A percentile compares a stretch with the other conserved stretches of the same genome.
Conservation (phyloP, 2,888 invertebrate species). For the Asteroscopus sphinx region DNA sequence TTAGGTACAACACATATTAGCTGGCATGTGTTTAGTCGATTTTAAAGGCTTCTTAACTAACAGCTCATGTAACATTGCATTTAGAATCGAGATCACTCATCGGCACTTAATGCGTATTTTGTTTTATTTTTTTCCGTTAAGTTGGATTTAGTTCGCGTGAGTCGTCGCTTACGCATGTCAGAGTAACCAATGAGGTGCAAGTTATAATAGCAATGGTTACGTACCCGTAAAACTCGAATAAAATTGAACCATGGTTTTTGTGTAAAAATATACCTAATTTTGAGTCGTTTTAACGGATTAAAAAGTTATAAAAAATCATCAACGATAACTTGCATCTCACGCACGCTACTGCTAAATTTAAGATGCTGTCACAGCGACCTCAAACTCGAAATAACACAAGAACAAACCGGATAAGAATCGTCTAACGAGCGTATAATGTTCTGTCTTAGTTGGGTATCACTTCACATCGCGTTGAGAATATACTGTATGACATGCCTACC, state of each 20-base stretch:
- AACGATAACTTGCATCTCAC: conserved; percentile 58
- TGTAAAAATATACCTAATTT: too few species aligned
- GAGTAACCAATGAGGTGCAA: conserved; percentile 57
- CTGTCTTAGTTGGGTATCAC: conserved; percentile 11
- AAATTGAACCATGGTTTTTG: too few species aligned
- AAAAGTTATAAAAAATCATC: not conserved
- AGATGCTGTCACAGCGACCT: conserved; percentile 48
- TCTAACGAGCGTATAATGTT: not conserved
- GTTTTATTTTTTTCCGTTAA: conserved; percentile 60
- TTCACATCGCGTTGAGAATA: not conserved
- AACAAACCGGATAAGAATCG: not conserved
- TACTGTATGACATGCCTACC: not conserved
- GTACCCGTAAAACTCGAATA: not conserved
- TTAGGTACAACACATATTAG: conserved; percentile 21
- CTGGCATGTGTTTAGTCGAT: conserved; percentile 56
- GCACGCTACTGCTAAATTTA: conserved; percentile 40
- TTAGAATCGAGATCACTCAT: conserved; percentile 65
- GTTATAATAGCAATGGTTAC: conserved; percentile 26
- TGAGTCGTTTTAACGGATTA: not conserved
- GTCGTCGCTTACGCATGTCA: conserved; percentile 62
- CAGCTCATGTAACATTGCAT: conserved; percentile 69
- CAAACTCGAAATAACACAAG: not conserved
- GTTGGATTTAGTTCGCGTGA: conserved; percentile 59
- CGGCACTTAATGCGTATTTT: conserved; percentile 69
- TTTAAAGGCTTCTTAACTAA: conserved; percentile 61